Evolutionary conservation across 2,888 invertebrate genomes (phyloP).

Genomic region (Megamerina dolium): DNA sequence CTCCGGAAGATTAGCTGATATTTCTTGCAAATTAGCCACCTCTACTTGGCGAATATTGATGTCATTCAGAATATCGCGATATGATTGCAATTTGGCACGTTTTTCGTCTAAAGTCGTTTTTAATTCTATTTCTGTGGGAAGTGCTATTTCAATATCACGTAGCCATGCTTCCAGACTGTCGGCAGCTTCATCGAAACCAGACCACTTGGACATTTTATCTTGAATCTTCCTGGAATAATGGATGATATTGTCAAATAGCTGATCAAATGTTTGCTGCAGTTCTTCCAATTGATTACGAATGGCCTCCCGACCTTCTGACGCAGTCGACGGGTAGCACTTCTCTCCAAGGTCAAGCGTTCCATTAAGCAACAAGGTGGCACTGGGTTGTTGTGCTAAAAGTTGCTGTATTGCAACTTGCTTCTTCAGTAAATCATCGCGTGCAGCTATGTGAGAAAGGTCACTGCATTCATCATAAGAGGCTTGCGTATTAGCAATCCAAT

Average conservation of each 20-base stretch:
- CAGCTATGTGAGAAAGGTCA: slow-evolving; percentile 57
- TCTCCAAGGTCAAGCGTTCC: slow-evolving; percentile 83
- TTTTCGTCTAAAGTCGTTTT: slow-evolving; percentile 88
- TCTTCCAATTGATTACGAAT: slow-evolving; percentile 78
- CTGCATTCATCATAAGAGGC: slow-evolving; percentile 63
- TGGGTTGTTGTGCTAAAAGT: slow-evolving; percentile 67
- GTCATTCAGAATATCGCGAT: slow-evolving; percentile 76
- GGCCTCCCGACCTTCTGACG: slow-evolving; percentile 78
- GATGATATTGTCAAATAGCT: slow-evolving; percentile 72
- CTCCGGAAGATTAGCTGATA: slow-evolving; percentile 74
- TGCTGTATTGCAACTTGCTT: slow-evolving; percentile 68
- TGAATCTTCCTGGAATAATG: slow-evolving; percentile 74
- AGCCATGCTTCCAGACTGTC: slow-evolving; percentile 77
- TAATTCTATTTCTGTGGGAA: slow-evolving; percentile 72
- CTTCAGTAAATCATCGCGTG: slow-evolving; percentile 63
- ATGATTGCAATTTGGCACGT: slow-evolving; percentile 77
- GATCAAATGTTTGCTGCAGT: slow-evolving; percentile 74
- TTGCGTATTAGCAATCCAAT: slow-evolving; percentile 73
- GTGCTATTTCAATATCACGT: slow-evolving; percentile 63
- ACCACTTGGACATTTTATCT: slow-evolving; percentile 79
- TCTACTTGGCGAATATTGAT: slow-evolving; percentile 80
- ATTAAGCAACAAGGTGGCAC: slow-evolving; percentile 70
- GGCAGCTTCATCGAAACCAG: slow-evolving; percentile 81
- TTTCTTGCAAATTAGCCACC: slow-evolving; percentile 72
- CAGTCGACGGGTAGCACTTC: slow-evolving; percentile 78